Percentiles rank a stretch among this genome's conserved stretches.
These are phyloP conservation scores for Steinernema carpocapsae DNA, from an alignment of 2,888 invertebrate genomes.

Conservation along the genomic window DNA sequence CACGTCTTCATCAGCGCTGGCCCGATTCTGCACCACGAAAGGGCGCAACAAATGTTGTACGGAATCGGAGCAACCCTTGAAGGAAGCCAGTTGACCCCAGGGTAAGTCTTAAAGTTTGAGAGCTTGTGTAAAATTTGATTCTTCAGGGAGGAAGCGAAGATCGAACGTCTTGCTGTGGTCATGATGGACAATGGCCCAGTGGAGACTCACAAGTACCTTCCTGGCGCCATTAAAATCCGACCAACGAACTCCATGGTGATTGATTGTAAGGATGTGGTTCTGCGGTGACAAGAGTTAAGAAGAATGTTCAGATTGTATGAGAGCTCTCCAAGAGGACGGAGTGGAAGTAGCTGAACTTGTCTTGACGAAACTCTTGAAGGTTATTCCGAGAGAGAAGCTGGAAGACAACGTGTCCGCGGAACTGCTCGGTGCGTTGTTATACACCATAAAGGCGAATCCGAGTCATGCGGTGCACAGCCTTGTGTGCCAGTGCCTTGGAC, in stretches of 20 bases:
- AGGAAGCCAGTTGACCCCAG: neutral
- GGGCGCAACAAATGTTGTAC: neutral
- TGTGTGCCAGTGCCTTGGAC: slow-evolving; percentile 33
- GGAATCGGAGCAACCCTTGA: neutral
- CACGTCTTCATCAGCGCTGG: slow-evolving; percentile 1
- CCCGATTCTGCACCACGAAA: neutral
- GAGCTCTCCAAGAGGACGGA: slow-evolving; percentile 30
- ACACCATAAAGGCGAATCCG: slow-evolving; percentile 9
- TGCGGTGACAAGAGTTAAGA: neutral
- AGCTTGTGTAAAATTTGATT: neutral
- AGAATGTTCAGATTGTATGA: slow-evolving; percentile 7
- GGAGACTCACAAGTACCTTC: neutral
- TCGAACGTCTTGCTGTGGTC: neutral
- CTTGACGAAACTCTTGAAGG: slow-evolving; percentile 4
- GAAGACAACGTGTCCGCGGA: neutral
- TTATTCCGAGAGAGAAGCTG: neutral
- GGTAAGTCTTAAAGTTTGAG: neutral
- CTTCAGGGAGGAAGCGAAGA: neutral
- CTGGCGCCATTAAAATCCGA: neutral
- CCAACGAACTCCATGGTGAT: neutral
- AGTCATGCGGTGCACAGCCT: neutral
- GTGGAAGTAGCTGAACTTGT: slow-evolving; percentile 28
- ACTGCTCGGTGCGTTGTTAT: slow-evolving; percentile 10
- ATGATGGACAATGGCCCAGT: neutral
- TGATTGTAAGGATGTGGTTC: neutral